Base-by-base conservation (phyloP, 2,888 invertebrate genomes). In the Cremastinae sp. region DNA sequence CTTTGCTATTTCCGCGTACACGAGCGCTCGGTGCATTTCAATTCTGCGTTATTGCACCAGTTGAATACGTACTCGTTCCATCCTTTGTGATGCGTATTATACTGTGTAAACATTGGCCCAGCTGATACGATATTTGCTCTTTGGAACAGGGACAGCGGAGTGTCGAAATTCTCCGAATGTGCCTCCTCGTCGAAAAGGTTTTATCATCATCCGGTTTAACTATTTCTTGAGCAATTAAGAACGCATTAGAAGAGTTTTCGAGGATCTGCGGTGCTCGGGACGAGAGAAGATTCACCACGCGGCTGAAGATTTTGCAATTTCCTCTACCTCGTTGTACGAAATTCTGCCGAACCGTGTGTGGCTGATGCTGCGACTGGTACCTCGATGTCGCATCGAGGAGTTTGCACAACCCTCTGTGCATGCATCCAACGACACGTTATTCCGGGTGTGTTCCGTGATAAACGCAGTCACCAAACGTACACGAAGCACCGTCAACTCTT, bases 261-360 rank as follows among this genome's bases (percentile, higher is more conserved):
- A 69, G 45, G 10, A 37, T 22, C 10, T 37, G 45, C 10, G 53
- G 20, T 18, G 20, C 43, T 16, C 51, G 28, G 18, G 69, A 18
- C 10, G 39, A 41, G 37, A 12, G 56, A 59, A 55, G 28, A 51
- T 43, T 59, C 41, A 45, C 58, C 66, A 62, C 49, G 37, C 35
- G 41, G 28, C 20, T 37, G 61, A 74, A 56, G 55, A 71, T 59
- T 62, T 14, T 59, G 58, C 70, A 59, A 59, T 66, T 71, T 66
- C 68, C 55, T n/a, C n/a, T 49, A 39, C 55, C 43, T 55, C 41
- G 20, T n/a, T 22, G 43, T 28, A 43, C 55, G 41, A 62, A 69
- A 68, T 66, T 69, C 55, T 68, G 56, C 68, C 55, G 56, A 69
- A 62, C 41, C 43, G 45, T 61, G 66, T 55, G 51, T 58, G 43